Evolutionary conservation across 1,140 invertebrate species (phyloP), one percentile per base, ranked within the genome.

Genomic region (Thalassaphorura encarpata): DNA sequence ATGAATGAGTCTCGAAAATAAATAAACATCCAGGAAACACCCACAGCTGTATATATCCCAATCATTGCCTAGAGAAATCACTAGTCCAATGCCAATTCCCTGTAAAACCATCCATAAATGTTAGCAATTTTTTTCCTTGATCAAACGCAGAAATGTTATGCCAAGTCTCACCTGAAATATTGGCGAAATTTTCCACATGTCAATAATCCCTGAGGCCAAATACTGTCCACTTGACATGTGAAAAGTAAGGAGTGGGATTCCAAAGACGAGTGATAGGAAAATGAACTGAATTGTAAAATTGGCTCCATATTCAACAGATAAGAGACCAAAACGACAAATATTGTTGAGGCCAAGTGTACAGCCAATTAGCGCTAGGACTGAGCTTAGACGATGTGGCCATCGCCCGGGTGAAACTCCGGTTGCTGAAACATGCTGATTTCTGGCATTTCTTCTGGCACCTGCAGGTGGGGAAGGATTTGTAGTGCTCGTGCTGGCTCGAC

Each of bases 111-210:
- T 11, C 28, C 28, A 52, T 26, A 43, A 43, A 40, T 24, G 56
- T 11, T 54, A 4, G 6, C 6, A n/a, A 43, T 21, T 43, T 43
- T 43, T 11, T 15, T 19, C 21, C 18, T n/a, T 43, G 6, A 6
- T 43, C 41, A 43, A 15, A 43, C 11, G n/a, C n/a, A n/a, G n/a
- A n/a, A n/a, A n/a, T n/a, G n/a, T n/a, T n/a, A n/a, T n/a, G 21
- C 18, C n/a, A n/a, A n/a, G 41, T 56, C 43, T 67, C 69, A 78
- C 76, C 73, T 87, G 84, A 69, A 92, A 92, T 55, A 92, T 80
- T 0, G 90, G 90, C 42, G 88, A 91, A 64, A 94, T 90, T 62
- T 78, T 82, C 89, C 89, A 94, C 87, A 93, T 91, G 61, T 90
- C 86, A 28, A 93, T 79, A 3, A 85, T 83, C 0, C 89, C 89